Base-by-base conservation (phyloP, 2,797 vertebrate genomes). In the Notolabrus celidotus region DNA sequence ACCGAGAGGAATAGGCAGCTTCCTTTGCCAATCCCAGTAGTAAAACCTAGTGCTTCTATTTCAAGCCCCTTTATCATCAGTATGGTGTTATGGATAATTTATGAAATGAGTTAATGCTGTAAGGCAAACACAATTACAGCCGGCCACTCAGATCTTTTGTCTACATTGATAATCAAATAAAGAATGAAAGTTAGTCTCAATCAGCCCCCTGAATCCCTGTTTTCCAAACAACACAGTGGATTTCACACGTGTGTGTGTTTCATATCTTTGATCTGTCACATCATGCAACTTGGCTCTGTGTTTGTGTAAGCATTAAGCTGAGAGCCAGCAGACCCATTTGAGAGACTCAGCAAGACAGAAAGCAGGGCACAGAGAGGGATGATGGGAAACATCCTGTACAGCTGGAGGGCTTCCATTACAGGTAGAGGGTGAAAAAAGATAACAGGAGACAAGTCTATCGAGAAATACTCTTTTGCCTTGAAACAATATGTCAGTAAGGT, bases 61-160 rank as follows among this genome's bases (percentile, higher is more conserved):
- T 55, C 52, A 2, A 55, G 64, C 10, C 45, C 20, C 20, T 22
- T 47, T 74, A 78, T 86, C 57, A 78, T 80, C 56, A 59, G 59
- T 34, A 50, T 38, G 62, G 45, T 20, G 42, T 46, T 47, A 56
- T 87, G 69, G 74, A 82, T 84, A 73, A 83, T 85, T 84, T 71
- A 83, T 79, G 71, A 79, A 23, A 61, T 33, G 61, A 79, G 62
- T 64, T 59, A 74, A 85, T 75, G 54, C 74, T 75, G 52, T 46
- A 36, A 84, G 68, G 73, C 77, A 75, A 79, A 84, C 64, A 77
- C 61, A 79, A 86, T 84, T 77, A 83, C 58, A 66, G 23, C 27
- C 11, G 31, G 45, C 56, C 52, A 62, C 46, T 46, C 52, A 53
- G 22, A 71, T 25, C 59, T 66, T 74, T 74, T 56, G 63, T 64